A percentile compares a stretch with the other conserved stretches of the same genome.
Evolutionary conservation across 2,113 vertebrate species (phyloP).

Genomic region (Elgaria multicarinata): DNA sequence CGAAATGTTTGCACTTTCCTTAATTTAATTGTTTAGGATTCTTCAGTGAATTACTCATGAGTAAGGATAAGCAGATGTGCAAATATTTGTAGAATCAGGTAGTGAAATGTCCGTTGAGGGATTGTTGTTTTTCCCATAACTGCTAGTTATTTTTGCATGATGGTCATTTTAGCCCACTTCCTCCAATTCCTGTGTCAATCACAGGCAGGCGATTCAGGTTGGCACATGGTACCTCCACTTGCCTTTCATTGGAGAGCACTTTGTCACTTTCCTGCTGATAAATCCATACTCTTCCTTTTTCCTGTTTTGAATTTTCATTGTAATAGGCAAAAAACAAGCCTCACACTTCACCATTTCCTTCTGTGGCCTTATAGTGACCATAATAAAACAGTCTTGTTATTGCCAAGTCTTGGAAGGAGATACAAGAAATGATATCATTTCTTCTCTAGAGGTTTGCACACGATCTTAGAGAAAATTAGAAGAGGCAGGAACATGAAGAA

Average conservation of each 20-base stretch:
- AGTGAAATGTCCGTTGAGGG: neutral
- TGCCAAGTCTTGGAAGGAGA: constrained; percentile 28
- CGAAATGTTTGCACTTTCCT: neutral
- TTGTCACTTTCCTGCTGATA: constrained; percentile 59
- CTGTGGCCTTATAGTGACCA: neutral
- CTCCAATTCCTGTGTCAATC: constrained; percentile 45
- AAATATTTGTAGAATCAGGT: neutral
- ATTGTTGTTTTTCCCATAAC: no score
- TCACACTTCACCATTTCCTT: constrained; percentile 21
- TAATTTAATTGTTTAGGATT: neutral
- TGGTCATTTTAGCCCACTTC: constrained; percentile 44
- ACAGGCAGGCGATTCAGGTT: constrained; percentile 47
- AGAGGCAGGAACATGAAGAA: neutral
- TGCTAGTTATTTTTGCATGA: constrained; percentile 10
- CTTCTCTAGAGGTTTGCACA: neutral
- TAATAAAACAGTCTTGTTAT: neutral
- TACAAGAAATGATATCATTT: constrained; percentile 23
- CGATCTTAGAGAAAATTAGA: neutral
- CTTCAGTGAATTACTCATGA: neutral
- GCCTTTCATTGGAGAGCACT: constrained; percentile 59
- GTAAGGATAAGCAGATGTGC: neutral
- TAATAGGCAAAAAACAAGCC: constrained; percentile 40
- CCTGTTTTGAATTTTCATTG: constrained; percentile 65
- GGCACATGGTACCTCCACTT: constrained; percentile 47
- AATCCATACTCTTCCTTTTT: constrained; percentile 66